These are phyloP conservation scores for Steinernema khuongi DNA, from an alignment of 1,140 invertebrate genomes.

Conservation along the genomic window DNA sequence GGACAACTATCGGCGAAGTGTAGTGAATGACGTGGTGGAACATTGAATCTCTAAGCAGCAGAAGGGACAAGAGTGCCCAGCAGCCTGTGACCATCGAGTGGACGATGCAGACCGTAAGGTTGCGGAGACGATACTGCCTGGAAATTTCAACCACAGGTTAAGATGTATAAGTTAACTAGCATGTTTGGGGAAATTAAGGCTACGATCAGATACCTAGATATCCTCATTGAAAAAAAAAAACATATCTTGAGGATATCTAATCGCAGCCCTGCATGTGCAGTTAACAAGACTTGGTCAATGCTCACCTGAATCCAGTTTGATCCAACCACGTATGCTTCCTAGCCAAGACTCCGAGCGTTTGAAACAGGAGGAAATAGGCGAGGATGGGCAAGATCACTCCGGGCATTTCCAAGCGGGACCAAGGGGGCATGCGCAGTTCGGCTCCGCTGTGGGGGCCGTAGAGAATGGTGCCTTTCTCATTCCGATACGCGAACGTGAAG, in stretches of 20 bases:
- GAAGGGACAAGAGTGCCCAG: slow-evolving; percentile 36
- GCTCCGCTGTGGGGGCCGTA: slow-evolving; percentile 16
- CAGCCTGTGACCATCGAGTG: slow-evolving; percentile 41
- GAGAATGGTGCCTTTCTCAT: background rate
- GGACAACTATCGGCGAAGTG: slow-evolving; percentile 26
- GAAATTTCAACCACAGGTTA: too few relatives aligned
- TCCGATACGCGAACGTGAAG: too few relatives aligned
- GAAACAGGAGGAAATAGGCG: slow-evolving; percentile 34
- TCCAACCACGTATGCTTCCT: slow-evolving; percentile 23
- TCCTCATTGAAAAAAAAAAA: too few relatives aligned
- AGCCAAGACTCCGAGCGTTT: slow-evolving; percentile 28
- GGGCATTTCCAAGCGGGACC: slow-evolving; percentile 1
- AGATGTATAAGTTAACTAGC: too few relatives aligned
- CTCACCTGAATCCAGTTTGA: slow-evolving; percentile 38
- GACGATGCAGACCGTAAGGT: slow-evolving; percentile 42
- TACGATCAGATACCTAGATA: too few relatives aligned
- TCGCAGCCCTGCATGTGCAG: too few relatives aligned
- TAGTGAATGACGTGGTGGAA: slow-evolving; percentile 41
- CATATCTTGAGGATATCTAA: too few relatives aligned
- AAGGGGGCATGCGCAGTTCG: slow-evolving; percentile 31
- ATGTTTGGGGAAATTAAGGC: too few relatives aligned
- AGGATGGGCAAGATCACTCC: slow-evolving; percentile 31
- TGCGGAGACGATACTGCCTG: slow-evolving; percentile 49
- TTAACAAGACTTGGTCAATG: too few relatives aligned
- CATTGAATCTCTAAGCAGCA: slow-evolving; percentile 31